Conservation (phyloP, 2,888 invertebrate species). For the Lepidocyrtinus sp. region DNA sequence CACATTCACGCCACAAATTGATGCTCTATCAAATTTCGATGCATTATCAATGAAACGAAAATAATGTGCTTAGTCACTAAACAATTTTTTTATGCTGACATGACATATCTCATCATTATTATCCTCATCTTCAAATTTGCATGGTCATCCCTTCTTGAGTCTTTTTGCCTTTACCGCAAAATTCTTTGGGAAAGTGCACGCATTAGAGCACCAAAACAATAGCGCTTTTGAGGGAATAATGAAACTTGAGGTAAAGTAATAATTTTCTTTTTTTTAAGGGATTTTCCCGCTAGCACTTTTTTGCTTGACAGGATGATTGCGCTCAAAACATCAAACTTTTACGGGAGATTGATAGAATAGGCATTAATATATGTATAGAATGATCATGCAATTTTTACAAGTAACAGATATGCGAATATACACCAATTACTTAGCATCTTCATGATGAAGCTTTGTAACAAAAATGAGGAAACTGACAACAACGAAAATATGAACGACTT, state of each 20-base stretch:
- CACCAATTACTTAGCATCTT: constrained; percentile 7
- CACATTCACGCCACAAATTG: background rate
- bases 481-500: too few relatives aligned
- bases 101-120: background rate
- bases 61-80: constrained; percentile 39
- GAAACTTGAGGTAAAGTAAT: background rate
- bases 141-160: constrained; percentile 48
- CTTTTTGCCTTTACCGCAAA: constrained; percentile 3
- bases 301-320: background rate
- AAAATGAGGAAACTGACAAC: too few relatives aligned
- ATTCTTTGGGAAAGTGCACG: constrained; percentile 24
- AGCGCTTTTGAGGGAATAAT: background rate
- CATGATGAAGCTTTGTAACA: too few relatives aligned
- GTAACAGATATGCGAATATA: constrained; percentile 3
- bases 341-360: background rate
- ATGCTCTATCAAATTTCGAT: background rate
- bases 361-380: constrained; percentile 20
- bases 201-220: background rate
- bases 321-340: background rate
- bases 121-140: constrained; percentile 43
- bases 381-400: constrained; percentile 44
- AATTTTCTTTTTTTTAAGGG: background rate
- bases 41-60: background rate
- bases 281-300: background rate
- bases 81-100: background rate